Percentiles rank a stretch among this genome's conserved stretches.
phyloP scores from a whole-genome alignment of 2,888 invertebrate species.

The Willowsia nigromaculata region DNA sequence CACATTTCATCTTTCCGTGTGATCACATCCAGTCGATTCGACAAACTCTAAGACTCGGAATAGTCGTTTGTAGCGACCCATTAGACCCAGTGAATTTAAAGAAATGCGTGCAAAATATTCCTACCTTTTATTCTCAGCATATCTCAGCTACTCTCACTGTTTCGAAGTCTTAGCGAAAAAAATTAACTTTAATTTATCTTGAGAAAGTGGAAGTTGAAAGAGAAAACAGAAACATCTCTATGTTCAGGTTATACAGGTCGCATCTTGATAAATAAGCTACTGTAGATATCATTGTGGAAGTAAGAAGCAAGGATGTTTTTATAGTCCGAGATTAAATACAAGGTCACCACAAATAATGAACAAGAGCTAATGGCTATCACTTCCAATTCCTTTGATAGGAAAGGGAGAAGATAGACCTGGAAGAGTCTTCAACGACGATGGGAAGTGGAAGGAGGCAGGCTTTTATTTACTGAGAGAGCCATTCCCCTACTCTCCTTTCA shows the following conservation, averaged over 20 bases:
- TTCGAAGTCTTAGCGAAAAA: slow-evolving; percentile 10
- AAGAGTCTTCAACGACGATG: neutral
- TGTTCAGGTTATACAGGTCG: neutral
- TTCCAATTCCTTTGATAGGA: slow-evolving; percentile 40
- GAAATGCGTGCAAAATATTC: slow-evolving; percentile 28
- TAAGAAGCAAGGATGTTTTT: slow-evolving; percentile 29
- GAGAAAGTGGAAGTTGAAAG: neutral
- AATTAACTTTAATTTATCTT: no score
- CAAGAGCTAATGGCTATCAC: slow-evolving; percentile 69
- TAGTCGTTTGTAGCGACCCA: slow-evolving; percentile 32
- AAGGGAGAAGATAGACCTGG: neutral
- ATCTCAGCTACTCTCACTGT: slow-evolving; percentile 20
- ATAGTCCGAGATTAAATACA: slow-evolving; percentile 58
- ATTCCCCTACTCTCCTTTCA: slow-evolving; percentile 17
- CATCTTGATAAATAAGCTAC: neutral
- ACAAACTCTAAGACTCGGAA: slow-evolving; percentile 19
- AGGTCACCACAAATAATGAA: slow-evolving; percentile 69
- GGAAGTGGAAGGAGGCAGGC: neutral
- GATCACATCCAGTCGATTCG: slow-evolving; percentile 41
- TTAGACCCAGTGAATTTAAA: slow-evolving; percentile 10
- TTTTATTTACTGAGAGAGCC: slow-evolving; percentile 44
- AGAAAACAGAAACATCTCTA: neutral
- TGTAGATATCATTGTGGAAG: neutral
- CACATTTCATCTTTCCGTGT: slow-evolving; percentile 62
- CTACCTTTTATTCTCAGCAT: neutral